Conservation (phyloP, 2,797 vertebrate species). For the Lemur catta region DNA sequence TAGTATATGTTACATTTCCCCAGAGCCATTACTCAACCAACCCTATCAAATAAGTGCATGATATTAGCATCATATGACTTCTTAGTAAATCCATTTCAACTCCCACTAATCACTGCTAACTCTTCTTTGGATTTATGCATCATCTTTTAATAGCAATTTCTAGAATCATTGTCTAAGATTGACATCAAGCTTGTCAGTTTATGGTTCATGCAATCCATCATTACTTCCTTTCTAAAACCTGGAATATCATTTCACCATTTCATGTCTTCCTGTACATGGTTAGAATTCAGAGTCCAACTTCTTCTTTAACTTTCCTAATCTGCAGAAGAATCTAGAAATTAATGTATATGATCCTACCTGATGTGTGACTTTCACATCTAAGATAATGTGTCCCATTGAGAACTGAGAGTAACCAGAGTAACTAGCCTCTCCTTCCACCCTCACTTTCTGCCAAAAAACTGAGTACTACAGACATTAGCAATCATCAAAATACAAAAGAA, state of each 20-base stretch:
- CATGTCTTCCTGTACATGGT: background rate
- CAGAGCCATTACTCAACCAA: background rate
- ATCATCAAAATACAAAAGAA: constrained; percentile 57
- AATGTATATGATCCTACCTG: background rate
- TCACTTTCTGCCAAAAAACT: constrained; percentile 23
- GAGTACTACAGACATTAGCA: background rate
- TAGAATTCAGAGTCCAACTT: constrained; percentile 25
- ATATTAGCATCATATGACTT: background rate
- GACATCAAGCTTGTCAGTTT: background rate
- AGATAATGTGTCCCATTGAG: background rate
- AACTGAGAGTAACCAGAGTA: background rate
- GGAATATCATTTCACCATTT: background rate
- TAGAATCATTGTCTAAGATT: constrained; percentile 10
- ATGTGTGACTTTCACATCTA: constrained; percentile 5
- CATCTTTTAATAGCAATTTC: background rate
- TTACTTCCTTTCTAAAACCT: constrained; percentile 22
- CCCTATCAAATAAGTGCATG: background rate
- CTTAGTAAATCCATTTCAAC: background rate
- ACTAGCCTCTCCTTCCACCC: background rate
- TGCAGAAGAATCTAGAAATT: constrained; percentile 22
- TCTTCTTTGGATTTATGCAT: background rate
- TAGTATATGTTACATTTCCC: background rate
- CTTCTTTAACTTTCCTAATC: constrained; percentile 19
- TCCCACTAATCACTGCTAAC: background rate
- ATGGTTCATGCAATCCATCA: background rate